phyloP scores from a whole-genome alignment of 1,140 invertebrate species.

The Temnothorax curvispinosus region DNA sequence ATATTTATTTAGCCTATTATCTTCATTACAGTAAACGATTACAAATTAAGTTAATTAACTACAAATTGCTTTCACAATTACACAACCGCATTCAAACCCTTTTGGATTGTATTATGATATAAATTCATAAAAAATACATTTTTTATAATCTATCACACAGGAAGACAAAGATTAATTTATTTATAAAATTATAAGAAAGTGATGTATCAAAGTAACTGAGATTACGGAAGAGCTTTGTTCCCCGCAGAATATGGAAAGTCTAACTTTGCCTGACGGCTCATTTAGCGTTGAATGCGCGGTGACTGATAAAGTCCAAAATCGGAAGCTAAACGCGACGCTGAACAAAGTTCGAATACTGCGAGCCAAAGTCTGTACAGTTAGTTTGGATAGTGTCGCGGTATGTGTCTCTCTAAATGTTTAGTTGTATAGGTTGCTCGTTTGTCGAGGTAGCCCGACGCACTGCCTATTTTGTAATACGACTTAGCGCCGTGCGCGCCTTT shows the following conservation, averaged over 20 bases:
- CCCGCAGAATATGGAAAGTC: background rate
- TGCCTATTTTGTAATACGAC: constrained; percentile 55
- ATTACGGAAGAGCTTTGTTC: background rate
- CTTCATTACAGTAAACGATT: background rate
- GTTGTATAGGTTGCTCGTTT: constrained; percentile 20
- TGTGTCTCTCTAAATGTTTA: constrained; percentile 49
- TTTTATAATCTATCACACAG: background rate
- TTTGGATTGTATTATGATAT: background rate
- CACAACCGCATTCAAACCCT: background rate
- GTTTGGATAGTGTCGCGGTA: constrained; percentile 34
- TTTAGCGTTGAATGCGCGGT: background rate
- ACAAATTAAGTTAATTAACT: background rate
- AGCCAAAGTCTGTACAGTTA: constrained; percentile 30
- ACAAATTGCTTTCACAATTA: background rate
- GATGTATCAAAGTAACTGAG: background rate
- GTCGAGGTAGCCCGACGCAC: constrained; percentile 29
- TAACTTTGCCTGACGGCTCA: background rate
- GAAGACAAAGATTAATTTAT: background rate
- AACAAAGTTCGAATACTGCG: constrained; percentile 33
- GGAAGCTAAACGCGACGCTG: constrained; percentile 11
- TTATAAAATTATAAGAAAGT: background rate
- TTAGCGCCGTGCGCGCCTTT: constrained; percentile 32
- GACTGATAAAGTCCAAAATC: constrained; percentile 40
- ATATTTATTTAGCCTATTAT: background rate
- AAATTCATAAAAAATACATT: background rate